These are phyloP conservation scores for Galaxias olidus DNA, from an alignment of 2,797 vertebrate genomes.

Conservation along the genomic window DNA sequence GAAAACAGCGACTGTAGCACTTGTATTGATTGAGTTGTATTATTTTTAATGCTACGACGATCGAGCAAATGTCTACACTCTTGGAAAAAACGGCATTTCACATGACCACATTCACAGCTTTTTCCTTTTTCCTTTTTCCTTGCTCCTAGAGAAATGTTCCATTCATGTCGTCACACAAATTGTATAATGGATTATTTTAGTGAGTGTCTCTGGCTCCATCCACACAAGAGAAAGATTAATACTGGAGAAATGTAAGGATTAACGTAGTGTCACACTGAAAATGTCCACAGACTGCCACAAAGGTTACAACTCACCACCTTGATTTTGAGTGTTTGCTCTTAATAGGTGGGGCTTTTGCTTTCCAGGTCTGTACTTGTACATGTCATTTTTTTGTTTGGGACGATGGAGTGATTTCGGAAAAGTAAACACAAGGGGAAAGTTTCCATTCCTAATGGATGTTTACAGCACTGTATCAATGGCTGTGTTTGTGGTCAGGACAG, in stretches of 20 bases:
- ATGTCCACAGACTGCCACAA: constrained; percentile 2
- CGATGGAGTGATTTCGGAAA: constrained; percentile 8
- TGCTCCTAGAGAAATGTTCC: too few relatives aligned
- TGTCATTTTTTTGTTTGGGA: background rate
- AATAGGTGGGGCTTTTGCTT: background rate
- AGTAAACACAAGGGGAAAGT: constrained; percentile 3
- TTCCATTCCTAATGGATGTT: constrained; percentile 9
- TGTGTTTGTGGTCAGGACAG: constrained; percentile 19
- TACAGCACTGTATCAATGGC: background rate
- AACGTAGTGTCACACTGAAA: constrained; percentile 6
- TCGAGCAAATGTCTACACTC: too few relatives aligned
- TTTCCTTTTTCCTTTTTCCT: too few relatives aligned
- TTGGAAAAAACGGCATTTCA: too few relatives aligned
- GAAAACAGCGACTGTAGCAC: too few relatives aligned
- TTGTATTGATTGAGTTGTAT: too few relatives aligned
- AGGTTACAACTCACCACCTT: constrained; percentile 2
- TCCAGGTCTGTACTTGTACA: background rate
- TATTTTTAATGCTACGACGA: too few relatives aligned
- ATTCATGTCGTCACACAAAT: too few relatives aligned
- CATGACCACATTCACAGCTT: too few relatives aligned
- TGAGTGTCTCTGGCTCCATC: too few relatives aligned
- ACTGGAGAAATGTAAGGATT: background rate
- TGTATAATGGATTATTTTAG: too few relatives aligned
- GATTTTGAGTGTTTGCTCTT: constrained; percentile 11
- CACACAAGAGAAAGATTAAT: too few relatives aligned